A percentile compares a stretch with the other conserved stretches of the same genome.
These are phyloP conservation scores for Drosophila paranaensis DNA, from an alignment of 2,888 invertebrate species.

Conservation along the genomic window DNA sequence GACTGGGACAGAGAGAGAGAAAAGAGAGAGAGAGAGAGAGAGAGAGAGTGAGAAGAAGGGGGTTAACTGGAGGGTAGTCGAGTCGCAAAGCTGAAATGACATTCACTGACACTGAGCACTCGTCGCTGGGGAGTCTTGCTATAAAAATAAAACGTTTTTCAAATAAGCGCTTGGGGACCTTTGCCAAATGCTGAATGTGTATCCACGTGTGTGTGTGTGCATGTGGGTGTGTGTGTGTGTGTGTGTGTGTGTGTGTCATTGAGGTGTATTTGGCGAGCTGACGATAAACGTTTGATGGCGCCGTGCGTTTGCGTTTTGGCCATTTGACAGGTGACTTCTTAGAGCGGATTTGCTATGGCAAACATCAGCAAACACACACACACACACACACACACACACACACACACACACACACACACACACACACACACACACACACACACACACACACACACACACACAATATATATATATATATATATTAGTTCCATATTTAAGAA, in stretches of 20 bases:
- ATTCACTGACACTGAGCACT: constrained; percentile 80
- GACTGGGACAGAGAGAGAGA: neutral
- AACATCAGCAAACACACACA: neutral
- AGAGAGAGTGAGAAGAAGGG: neutral
- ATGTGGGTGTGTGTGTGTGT: neutral
- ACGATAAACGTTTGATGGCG: constrained; percentile 57
- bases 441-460: too few relatives aligned
- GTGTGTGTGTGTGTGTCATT: constrained; percentile 11
- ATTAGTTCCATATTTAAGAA: neutral
- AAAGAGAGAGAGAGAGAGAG: neutral
- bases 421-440: too few relatives aligned
- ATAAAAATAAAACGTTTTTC: constrained; percentile 81
- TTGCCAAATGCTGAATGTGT: constrained; percentile 2
- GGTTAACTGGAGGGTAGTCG: neutral
- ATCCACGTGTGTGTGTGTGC: neutral
- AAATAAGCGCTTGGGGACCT: constrained; percentile 75
- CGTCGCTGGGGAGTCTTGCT: constrained; percentile 70
- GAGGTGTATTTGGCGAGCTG: constrained; percentile 42
- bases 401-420: too few relatives aligned
- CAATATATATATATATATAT: too few relatives aligned
- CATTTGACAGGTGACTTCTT: constrained; percentile 45
- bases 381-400: neutral
- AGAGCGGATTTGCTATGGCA: constrained; percentile 18
- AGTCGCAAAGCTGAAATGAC: constrained; percentile 62
- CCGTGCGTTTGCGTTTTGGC: constrained; percentile 26